Base-by-base conservation (phyloP, 2,113 vertebrate genomes). In the Myrmophylax atrothorax region DNA sequence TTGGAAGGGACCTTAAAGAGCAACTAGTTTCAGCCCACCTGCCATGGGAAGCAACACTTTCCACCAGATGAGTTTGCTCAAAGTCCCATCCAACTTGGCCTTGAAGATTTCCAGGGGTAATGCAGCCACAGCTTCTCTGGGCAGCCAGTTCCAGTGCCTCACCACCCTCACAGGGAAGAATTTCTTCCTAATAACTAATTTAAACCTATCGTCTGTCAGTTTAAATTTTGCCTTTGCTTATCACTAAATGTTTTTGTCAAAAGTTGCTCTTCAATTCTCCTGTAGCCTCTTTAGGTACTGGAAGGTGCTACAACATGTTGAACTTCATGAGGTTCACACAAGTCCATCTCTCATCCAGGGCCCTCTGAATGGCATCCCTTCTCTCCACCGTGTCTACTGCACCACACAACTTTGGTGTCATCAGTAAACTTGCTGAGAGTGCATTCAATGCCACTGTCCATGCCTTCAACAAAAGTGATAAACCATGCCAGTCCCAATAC, bases 11-110 rank as follows among this genome's bases (percentile, higher is more conserved):
- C 31, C 3, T 35, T 58, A 35, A 72, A 64, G 22, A n/a, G 14
- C 31, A 35, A 0, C 6, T 7, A 4, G 4, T 56, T 56, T 17
- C 16, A 72, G 7, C 3, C 3, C 12, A 3, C 16, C 8, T 56
- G 14, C 31, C 28, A 26, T 22, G 20, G 20, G 3, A 14, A 63
- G 20, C 14, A 11, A 73, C 14, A 35, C 2, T 5, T 64, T 56
- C 19, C 50, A 31, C 9, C 12, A 37, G 6, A 42, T 4, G 9
- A 22, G 10, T 8, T 9, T 31, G 4, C 26, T 42, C 29, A 35
- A 72, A 64, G 11, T 18, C 20, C 31, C 26, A 73, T 88, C 58
- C 42, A 3, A 58, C 25, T 35, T 26, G 11, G 17, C 14, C 35
- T 64, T 56, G 7, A 35, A 3, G 31, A 31, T 6, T 17, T 49